Base-by-base conservation (phyloP, 1,140 invertebrate genomes). In the Papilio glaucus region DNA sequence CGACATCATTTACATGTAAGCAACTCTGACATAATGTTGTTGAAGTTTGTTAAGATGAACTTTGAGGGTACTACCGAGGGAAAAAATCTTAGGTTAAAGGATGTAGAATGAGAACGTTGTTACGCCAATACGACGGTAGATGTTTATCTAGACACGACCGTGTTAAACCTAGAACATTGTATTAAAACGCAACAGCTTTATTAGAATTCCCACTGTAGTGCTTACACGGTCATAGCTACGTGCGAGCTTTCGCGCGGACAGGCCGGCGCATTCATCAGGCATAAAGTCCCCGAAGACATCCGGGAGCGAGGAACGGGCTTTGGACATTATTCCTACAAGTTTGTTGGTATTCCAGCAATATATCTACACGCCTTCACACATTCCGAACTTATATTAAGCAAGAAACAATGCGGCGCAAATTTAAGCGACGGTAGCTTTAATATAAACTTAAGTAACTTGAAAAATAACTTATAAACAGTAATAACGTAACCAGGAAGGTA, bases 131-230 rank as follows among this genome's bases (percentile, higher is more conserved):
- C 57, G 57, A 61, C 12, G n/a, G n/a, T n/a, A n/a, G 26, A 61
- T 37, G 26, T 13, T 18, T 62, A 62, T 37, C 60, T 37, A 41
- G 41, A 37, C 21, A 39, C 18, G 45, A 37, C 71, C 33, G 13
- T 26, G 24, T 26, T 21, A 61, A 71, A 49, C 39, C 29, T 61
- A 33, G 10, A 29, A 65, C 57, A 77, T 80, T 72, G 38, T 74
- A 81, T 77, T 76, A 82, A 81, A 82, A 80, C 69, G 68, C 77
- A 79, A 73, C 72, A 78, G 72, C 65, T 79, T 77, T 81, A 83
- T 83, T 83, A 83, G 81, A 79, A 83, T 83, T 83, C 81, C 76
- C 69, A 18, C 73, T 73, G 77, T 79, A 76, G 41, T 75, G 71
- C 72, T 49, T 75, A 67, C 60, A 71, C 60, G 70, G 49, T 75